phyloP scores from a whole-genome alignment of 2,888 invertebrate genomes.

The Lithosia quadra region DNA sequence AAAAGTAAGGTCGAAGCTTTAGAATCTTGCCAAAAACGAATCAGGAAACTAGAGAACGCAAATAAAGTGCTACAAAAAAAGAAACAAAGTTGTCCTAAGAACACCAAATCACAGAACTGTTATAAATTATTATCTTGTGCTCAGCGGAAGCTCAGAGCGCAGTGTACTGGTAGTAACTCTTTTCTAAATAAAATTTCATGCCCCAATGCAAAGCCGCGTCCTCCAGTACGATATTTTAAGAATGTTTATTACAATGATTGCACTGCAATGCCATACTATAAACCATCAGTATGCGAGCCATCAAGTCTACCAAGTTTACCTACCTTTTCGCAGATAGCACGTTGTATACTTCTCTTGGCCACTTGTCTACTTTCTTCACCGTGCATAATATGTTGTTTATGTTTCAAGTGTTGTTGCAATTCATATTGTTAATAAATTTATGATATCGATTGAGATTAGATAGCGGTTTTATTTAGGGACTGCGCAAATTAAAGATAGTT shows the following conservation, averaged over 20 bases:
- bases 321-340: background rate
- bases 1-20: background rate
- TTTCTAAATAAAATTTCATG: background rate
- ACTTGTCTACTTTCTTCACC: background rate
- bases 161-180: background rate
- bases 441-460: background rate
- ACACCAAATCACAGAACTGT: background rate
- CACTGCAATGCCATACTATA: background rate
- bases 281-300: background rate
- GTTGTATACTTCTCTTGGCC: background rate
- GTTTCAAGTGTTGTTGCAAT: constrained; percentile 11
- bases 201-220: background rate
- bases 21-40: background rate
- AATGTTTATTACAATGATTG: constrained; percentile 3
- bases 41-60: background rate
- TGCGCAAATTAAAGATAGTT: background rate
- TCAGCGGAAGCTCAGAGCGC: background rate
- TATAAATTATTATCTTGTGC: background rate
- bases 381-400: constrained; percentile 15
- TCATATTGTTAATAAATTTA: constrained; percentile 3
- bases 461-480: background rate
- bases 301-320: background rate
- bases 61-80: background rate
- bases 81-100: background rate
- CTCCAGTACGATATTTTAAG: background rate